Conservation (phyloP, 2,888 invertebrate species). For the Tanytarsus gracilentus region DNA sequence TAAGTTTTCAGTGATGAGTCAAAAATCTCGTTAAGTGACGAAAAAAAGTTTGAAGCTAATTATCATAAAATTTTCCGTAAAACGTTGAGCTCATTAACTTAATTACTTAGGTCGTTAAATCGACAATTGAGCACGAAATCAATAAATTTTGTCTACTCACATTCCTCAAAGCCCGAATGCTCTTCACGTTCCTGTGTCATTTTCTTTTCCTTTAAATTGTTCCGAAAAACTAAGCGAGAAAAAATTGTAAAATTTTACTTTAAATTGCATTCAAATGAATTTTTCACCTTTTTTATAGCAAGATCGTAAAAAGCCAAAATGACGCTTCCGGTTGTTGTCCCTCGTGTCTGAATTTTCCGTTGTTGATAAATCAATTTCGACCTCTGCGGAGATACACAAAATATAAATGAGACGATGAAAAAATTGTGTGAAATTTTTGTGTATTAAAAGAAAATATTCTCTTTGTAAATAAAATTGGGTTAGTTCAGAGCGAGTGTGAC, state of each 20-base stretch:
- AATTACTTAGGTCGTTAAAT: not conserved
- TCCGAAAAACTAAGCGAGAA: constrained; percentile 3
- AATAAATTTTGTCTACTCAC: constrained; percentile 14
- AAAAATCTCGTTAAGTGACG: too few species aligned
- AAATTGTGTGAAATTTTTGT: too few species aligned
- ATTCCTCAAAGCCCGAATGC: constrained; percentile 23
- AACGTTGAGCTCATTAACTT: not conserved
- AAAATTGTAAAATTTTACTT: not conserved
- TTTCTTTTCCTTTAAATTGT: not conserved
- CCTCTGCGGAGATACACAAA: constrained; percentile 16
- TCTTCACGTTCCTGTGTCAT: constrained; percentile 18
- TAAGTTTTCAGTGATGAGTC: too few species aligned
- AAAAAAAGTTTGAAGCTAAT: too few species aligned
- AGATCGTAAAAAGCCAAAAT: constrained; percentile 7
- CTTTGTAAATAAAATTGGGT: too few species aligned
- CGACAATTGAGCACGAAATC: too few species aligned
- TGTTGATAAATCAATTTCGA: constrained; percentile 23
- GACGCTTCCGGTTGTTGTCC: not conserved
- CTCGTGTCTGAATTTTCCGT: constrained; percentile 1
- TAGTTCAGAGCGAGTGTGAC: too few species aligned
- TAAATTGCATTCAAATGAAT: not conserved
- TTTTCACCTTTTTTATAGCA: constrained; percentile 24
- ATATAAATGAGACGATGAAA: not conserved
- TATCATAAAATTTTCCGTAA: not conserved
- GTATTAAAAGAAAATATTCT: not conserved